Conservation (phyloP, 2,888 invertebrate species). For the Noctua pronuba region DNA sequence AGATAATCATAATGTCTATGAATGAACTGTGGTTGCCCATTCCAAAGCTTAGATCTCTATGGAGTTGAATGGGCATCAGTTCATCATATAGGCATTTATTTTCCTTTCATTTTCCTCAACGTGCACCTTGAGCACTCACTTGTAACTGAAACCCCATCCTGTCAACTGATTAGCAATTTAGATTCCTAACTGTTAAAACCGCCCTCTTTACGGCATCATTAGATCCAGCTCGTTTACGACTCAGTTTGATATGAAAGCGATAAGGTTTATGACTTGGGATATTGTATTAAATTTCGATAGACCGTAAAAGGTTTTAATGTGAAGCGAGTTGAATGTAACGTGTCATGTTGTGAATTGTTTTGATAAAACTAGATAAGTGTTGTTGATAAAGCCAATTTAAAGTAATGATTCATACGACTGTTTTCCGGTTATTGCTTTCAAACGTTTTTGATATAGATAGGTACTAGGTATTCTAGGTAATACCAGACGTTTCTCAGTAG, state of each 20-base stretch:
- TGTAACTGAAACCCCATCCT: background rate
- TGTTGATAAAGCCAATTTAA: background rate
- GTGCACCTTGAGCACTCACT: background rate
- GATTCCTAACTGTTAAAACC: conserved; percentile 15
- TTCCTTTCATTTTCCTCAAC: background rate
- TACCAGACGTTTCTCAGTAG: background rate
- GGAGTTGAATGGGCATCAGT: background rate
- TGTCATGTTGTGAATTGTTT: conserved; percentile 7
- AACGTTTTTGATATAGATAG: background rate
- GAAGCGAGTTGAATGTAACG: conserved; percentile 26
- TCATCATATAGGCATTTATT: background rate
- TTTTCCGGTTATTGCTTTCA: background rate
- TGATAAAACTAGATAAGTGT: background rate
- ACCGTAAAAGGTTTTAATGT: conserved; percentile 44
- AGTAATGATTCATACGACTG: background rate
- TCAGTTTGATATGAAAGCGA: conserved; percentile 49
- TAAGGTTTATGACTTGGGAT: conserved; percentile 53
- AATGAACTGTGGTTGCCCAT: background rate
- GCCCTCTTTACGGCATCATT: conserved; percentile 51
- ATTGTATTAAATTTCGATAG: conserved; percentile 63
- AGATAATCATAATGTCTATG: background rate
- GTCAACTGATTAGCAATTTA: conserved; percentile 4
- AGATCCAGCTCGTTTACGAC: conserved; percentile 46
- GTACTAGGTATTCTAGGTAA: background rate
- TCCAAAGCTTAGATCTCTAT: background rate